These are phyloP conservation scores for Anguilla anguilla DNA, from an alignment of 2,797 vertebrate genomes.

Conservation along the genomic window DNA sequence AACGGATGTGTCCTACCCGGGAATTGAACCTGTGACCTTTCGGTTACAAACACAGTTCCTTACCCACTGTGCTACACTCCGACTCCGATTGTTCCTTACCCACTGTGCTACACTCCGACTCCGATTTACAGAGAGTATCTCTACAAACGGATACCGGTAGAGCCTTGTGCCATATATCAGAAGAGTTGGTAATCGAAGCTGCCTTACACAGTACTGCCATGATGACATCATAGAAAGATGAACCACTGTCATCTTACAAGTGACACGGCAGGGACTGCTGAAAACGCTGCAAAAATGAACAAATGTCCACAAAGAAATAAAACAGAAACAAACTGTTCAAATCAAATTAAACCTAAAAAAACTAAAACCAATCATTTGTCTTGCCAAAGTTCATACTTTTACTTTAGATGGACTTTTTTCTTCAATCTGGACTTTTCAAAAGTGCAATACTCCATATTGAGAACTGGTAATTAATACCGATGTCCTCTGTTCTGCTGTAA, in stretches of 20 bases:
- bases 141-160: neutral
- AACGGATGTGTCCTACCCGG: too few relatives aligned
- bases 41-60: too few relatives aligned
- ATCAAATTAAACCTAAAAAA: neutral
- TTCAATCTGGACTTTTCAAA: neutral
- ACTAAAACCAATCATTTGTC: neutral
- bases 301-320: neutral
- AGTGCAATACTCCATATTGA: neutral
- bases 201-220: constrained; percentile 31
- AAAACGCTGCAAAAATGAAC: constrained; percentile 47
- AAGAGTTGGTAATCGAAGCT: constrained; percentile 61
- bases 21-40: too few relatives aligned
- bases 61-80: too few relatives aligned
- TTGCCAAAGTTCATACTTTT: neutral
- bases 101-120: too few relatives aligned
- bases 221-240: constrained; percentile 62
- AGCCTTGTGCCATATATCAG: neutral
- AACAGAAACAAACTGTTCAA: neutral
- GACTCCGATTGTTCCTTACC: too few relatives aligned
- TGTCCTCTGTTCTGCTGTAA: constrained; percentile 52
- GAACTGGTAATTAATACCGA: constrained; percentile 46
- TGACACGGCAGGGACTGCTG: constrained; percentile 44
- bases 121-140: neutral
- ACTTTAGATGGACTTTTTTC: neutral
- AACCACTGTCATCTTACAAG: constrained; percentile 62